These are phyloP conservation scores for Coluber constrictor DNA, from an alignment of 2,797 vertebrate species.

Conservation along the genomic window DNA sequence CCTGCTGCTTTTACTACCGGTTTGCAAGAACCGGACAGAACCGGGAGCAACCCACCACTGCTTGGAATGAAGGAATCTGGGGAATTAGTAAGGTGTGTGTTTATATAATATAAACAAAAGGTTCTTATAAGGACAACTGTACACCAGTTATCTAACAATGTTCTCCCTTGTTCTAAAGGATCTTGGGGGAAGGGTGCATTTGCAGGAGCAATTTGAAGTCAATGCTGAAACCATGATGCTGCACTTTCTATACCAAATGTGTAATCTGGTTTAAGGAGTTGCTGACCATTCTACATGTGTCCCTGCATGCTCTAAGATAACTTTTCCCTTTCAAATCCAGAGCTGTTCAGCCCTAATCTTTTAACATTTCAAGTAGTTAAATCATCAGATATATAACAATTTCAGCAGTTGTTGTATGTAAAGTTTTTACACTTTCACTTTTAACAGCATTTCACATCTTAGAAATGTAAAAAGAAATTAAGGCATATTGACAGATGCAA, in stretches of 20 bases:
- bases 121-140: neutral
- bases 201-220: neutral
- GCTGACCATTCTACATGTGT: neutral
- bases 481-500: neutral
- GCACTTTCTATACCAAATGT: neutral
- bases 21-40: no score
- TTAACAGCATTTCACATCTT: neutral
- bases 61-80: neutral
- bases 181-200: neutral
- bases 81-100: neutral
- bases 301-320: neutral
- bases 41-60: no score
- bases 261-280: neutral
- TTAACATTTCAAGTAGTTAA: neutral
- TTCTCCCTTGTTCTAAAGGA: neutral
- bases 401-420: neutral
- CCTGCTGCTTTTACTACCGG: no score
- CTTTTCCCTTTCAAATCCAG: neutral
- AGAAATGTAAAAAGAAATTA: neutral
- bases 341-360: neutral
- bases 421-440: neutral
- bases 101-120: neutral
- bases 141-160: neutral
- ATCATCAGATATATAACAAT: neutral
- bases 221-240: neutral